These are phyloP conservation scores for Oncorhynchus gorbuscha DNA, from an alignment of 2,113 vertebrate species.

Conservation along the genomic window DNA sequence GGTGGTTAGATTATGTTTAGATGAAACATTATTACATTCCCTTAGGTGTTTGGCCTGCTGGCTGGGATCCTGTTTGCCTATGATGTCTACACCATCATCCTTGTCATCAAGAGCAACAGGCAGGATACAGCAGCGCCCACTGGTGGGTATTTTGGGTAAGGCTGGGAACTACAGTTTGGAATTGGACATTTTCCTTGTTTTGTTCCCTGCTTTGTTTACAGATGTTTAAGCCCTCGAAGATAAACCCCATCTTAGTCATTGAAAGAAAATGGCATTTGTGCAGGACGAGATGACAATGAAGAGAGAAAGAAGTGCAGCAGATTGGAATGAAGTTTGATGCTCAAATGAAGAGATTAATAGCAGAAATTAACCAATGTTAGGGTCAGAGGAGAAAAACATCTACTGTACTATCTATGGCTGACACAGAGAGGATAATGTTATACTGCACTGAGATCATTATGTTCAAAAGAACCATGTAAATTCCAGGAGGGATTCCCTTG, in stretches of 20 bases:
- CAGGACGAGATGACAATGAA: conserved; percentile 24
- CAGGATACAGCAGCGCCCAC: conserved; percentile 54
- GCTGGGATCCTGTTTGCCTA: conserved; percentile 70
- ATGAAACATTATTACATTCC: neutral
- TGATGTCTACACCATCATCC: conserved; percentile 66
- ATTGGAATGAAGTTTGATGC: conserved; percentile 30
- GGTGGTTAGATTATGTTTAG: too few relatives aligned
- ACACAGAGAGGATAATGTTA: conserved; percentile 12
- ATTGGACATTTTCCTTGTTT: neutral
- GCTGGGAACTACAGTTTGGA: too few relatives aligned
- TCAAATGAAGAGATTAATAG: conserved; percentile 45
- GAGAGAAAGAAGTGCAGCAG: neutral
- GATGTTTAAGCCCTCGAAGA: conserved; percentile 57
- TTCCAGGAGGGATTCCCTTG: conserved; percentile 10
- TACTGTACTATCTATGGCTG: neutral
- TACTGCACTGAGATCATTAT: neutral
- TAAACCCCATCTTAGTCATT: neutral
- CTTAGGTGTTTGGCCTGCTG: conserved; percentile 71
- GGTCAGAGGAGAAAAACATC: conserved; percentile 1
- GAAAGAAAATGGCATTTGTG: conserved; percentile 17
- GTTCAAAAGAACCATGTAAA: conserved; percentile 1
- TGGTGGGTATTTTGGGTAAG: conserved; percentile 39
- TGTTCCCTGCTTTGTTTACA: conserved; percentile 39
- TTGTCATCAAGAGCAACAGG: conserved; percentile 46
- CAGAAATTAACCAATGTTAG: conserved; percentile 12